phyloP scores from a whole-genome alignment of 2,797 vertebrate genomes.

The Bradypus variegatus region DNA sequence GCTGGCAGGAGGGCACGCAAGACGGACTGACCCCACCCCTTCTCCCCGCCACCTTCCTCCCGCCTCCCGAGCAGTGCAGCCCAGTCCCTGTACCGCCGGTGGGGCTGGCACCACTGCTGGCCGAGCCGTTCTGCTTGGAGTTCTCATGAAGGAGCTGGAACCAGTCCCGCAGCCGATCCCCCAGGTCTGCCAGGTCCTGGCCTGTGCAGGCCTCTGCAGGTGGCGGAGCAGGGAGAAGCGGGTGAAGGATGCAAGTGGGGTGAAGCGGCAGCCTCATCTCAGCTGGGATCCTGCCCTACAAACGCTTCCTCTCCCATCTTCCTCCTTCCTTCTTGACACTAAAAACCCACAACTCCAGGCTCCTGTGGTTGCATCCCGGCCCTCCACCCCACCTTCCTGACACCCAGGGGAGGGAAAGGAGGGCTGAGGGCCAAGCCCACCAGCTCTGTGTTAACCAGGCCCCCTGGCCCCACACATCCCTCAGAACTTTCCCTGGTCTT shows the following conservation, averaged over 20 bases:
- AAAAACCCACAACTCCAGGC: background rate
- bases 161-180: conserved; percentile 95
- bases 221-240: background rate
- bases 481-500: background rate
- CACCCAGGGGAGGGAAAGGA: background rate
- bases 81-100: conserved; percentile 71
- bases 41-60: background rate
- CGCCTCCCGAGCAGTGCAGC: background rate
- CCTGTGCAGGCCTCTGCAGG: conserved; percentile 85
- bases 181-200: conserved; percentile 93
- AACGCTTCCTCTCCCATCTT: background rate
- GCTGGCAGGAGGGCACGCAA: background rate
- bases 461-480: too few relatives aligned
- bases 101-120: conserved; percentile 70
- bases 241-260: background rate
- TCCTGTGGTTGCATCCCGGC: background rate
- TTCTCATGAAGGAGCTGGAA: conserved; percentile 96
- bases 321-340: background rate
- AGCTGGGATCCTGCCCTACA: background rate
- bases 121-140: conserved; percentile 87
- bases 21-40: background rate
- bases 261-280: background rate
- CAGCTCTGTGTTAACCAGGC: too few relatives aligned
- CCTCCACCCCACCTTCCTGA: background rate
- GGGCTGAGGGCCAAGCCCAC: background rate